Evolutionary conservation across 1,140 invertebrate genomes (phyloP).

Genomic region (Arctopsyche grandis): DNA sequence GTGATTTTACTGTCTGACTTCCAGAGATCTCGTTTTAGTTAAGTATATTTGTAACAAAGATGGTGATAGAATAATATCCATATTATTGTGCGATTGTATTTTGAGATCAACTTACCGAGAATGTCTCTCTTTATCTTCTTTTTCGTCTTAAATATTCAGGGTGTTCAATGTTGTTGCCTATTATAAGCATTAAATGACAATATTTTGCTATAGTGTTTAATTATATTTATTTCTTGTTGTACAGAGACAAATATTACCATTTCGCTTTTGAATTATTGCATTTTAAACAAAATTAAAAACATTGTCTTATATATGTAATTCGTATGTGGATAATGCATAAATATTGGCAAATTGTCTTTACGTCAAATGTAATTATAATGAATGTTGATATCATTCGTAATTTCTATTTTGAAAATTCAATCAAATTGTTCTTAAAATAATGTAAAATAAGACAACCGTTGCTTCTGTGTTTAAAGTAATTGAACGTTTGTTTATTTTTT

Average conservation of each 20-base stretch:
- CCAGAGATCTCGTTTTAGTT: slow-evolving; percentile 55
- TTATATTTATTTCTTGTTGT: slow-evolving; percentile 26
- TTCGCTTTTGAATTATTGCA: background rate
- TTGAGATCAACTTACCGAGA: slow-evolving; percentile 23
- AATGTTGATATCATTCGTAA: no score
- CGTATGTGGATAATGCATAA: no score
- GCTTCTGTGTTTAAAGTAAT: background rate
- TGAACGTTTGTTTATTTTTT: slow-evolving; percentile 18
- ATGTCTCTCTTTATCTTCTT: slow-evolving; percentile 6
- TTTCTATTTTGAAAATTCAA: no score
- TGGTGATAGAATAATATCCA: slow-evolving; percentile 19
- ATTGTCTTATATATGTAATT: no score
- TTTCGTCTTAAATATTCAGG: slow-evolving; percentile 22
- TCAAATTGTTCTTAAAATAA: no score
- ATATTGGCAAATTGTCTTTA: no score
- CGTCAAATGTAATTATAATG: no score
- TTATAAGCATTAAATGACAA: slow-evolving; percentile 42
- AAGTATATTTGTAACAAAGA: slow-evolving; percentile 38
- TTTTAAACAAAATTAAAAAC: no score
- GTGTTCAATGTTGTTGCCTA: slow-evolving; percentile 29
- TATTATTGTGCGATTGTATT: slow-evolving; percentile 8
- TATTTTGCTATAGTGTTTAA: slow-evolving; percentile 22
- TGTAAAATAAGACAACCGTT: no score
- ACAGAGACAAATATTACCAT: slow-evolving; percentile 5
- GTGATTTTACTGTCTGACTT: slow-evolving; percentile 49